A percentile compares a stretch with the other conserved stretches of the same genome.
phyloP scores from a whole-genome alignment of 64 coral and sea anemone species.

The Pocillopora damicornis region DNA sequence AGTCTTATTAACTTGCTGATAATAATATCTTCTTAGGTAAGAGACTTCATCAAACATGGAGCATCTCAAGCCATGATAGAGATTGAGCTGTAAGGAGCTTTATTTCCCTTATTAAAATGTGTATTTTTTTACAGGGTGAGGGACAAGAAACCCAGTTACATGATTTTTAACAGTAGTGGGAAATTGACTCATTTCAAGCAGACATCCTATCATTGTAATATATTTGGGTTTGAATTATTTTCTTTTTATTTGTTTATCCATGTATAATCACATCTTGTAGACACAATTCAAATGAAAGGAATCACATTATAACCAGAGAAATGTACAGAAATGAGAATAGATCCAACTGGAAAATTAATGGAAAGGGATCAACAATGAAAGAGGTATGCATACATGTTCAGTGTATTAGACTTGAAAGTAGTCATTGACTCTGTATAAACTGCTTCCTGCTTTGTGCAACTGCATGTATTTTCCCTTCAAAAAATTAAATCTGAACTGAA shows the following conservation, averaged over 20 bases:
- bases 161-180: no score
- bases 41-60: slow-evolving; percentile 82
- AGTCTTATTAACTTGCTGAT: neutral
- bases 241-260: neutral
- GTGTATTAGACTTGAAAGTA: neutral
- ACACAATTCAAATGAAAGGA: slow-evolving; percentile 60
- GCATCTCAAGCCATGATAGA: slow-evolving; percentile 46
- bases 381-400: slow-evolving; percentile 30
- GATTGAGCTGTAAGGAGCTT: slow-evolving; percentile 73
- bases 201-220: no score
- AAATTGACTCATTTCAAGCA: no score
- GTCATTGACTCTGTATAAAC: neutral
- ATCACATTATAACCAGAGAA: slow-evolving; percentile 84
- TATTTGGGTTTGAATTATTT: no score
- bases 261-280: slow-evolving; percentile 12
- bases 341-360: slow-evolving; percentile 91
- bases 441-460: no score
- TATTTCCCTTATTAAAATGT: neutral
- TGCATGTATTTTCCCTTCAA: no score
- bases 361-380: slow-evolving; percentile 68
- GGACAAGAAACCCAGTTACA: no score
- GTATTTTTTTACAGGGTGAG: no score
- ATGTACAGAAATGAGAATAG: slow-evolving; percentile 80
- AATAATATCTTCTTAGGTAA: slow-evolving; percentile 29
- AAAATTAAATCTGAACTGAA: no score